Percentiles rank a stretch among this genome's conserved stretches.
These are phyloP conservation scores for Parapristionchus giblindavisi DNA, from an alignment of 2,888 invertebrate genomes.

Conservation along the genomic window DNA sequence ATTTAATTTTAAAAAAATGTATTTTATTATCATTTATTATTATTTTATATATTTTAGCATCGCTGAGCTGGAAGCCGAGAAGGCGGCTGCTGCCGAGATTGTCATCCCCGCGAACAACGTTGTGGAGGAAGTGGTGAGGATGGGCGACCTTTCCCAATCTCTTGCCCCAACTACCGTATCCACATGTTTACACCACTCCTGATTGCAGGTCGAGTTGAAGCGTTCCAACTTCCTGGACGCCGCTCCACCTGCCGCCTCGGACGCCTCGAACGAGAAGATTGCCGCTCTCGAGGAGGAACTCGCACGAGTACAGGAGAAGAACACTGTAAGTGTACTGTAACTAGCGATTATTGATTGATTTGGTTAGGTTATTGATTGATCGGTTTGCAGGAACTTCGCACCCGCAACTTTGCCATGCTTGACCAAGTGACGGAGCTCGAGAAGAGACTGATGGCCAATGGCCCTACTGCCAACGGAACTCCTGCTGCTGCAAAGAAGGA, in stretches of 20 bases:
- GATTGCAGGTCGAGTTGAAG: slow-evolving; percentile 31
- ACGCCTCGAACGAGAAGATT: slow-evolving; percentile 5
- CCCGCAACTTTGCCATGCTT: slow-evolving; percentile 50
- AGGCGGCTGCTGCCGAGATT: slow-evolving; percentile 24
- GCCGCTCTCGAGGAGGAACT: slow-evolving; percentile 16
- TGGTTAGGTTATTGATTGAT: background rate
- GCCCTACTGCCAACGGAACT: too few relatives aligned
- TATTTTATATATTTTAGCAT: background rate
- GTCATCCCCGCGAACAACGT: slow-evolving; percentile 19
- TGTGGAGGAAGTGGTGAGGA: slow-evolving; percentile 31
- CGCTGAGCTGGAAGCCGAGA: slow-evolving; percentile 12
- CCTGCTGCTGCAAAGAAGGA: background rate
- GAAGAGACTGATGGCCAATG: slow-evolving; percentile 52
- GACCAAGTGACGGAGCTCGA: slow-evolving; percentile 66
- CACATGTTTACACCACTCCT: background rate
- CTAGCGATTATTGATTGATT: background rate
- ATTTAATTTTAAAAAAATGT: background rate
- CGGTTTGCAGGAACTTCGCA: slow-evolving; percentile 33
- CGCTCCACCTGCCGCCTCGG: background rate
- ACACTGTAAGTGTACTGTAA: background rate
- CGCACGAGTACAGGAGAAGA: slow-evolving; percentile 15
- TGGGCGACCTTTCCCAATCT: background rate
- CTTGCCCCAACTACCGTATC: background rate
- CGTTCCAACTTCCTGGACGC: slow-evolving; percentile 19
- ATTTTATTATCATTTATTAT: background rate